Base-by-base conservation (phyloP, 2,113 vertebrate species). In the Empidonax alnorum region DNA sequence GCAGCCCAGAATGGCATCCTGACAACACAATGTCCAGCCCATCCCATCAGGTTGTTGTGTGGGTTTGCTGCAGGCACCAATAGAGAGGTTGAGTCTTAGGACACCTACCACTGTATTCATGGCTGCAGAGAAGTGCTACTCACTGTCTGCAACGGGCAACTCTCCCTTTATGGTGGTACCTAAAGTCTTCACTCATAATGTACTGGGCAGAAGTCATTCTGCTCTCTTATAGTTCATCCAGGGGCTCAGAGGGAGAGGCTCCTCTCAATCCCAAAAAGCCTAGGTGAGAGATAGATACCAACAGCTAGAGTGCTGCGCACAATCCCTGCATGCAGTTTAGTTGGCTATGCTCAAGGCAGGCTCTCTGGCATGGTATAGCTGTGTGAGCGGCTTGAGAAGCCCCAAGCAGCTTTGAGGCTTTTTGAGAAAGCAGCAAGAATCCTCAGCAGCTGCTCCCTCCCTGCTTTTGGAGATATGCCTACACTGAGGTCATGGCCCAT, bases 81-180 rank as follows among this genome's bases (percentile, higher is more conserved):
- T 55, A 74, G 14, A 81, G 11, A 5, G 13, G 4, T 2, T 9
- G 14, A 73, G 19, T 24, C 14, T 28, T 58, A n/a, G n/a, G 49
- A 28, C 5, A 2, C 33, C 7, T 83, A 61, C 30, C 46, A 3
- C 41, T 3, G 1, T 37, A 31, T 31, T 78, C 18, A 5, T 2
- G 14, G 56, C 46, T 71, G 46, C 49, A 69, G 67, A n/a, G 44
- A 39, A 80, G 31, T 20, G 63, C 18, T 24, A 3, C 0, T 0
- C 0, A 1, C 15, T 39, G 6, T 27, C 35, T 83, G 41, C 0
- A 0, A 12, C 37, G 22, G 30, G 12, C 6, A 31, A 12, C 25
- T 68, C 33, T 44, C 39, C 22, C 50, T 63, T 76, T 47, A 8
- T 8, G 12, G 49, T 4, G 1, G 20, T 30, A 41, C 31, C 10